Evolutionary conservation across 2,113 vertebrate species (phyloP).

Genomic region (Falcunculus frontatus): DNA sequence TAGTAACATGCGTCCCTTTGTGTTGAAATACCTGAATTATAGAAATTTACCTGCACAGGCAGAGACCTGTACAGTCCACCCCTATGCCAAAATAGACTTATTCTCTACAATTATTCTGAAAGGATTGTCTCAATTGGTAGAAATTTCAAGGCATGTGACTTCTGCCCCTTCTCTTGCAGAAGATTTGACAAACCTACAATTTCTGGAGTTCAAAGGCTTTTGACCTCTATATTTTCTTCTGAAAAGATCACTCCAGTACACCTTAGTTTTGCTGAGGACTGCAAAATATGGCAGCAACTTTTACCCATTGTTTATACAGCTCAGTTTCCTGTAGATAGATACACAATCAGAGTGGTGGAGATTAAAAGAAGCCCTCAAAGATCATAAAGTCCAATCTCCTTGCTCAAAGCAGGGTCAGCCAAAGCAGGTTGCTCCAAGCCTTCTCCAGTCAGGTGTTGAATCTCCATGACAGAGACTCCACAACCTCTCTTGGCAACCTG

Average conservation of each 20-base stretch:
- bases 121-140: neutral
- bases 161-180: neutral
- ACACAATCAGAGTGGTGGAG: neutral
- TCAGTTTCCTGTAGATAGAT: neutral
- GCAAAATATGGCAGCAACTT: neutral
- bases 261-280: neutral
- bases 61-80: neutral
- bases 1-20: neutral
- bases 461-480: neutral
- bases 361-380: neutral
- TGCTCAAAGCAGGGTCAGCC: neutral
- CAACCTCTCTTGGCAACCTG: neutral
- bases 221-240: neutral
- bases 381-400: neutral
- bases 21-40: constrained; percentile 35
- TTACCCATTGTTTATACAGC: neutral
- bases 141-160: neutral
- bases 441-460: neutral
- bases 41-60: neutral
- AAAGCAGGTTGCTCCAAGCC: neutral
- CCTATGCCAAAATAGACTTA: neutral
- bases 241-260: neutral
- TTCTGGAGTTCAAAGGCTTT: neutral
- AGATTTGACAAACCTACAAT: neutral
- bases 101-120: neutral